Evolutionary conservation across 2,888 invertebrate species (phyloP).

Genomic region (Disparrhopalites patrizii): DNA sequence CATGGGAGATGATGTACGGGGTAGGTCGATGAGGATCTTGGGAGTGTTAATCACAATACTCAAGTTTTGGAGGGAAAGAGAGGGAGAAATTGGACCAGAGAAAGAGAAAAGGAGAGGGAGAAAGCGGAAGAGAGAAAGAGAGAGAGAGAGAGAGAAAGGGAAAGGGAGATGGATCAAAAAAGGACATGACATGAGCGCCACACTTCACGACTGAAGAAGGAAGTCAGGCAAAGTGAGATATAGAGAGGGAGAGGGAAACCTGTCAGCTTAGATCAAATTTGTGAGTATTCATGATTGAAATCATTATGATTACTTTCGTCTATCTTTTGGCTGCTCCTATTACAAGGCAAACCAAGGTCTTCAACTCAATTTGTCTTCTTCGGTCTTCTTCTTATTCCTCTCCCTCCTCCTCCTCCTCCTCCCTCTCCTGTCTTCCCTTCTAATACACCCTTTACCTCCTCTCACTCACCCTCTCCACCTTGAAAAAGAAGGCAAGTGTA

Average conservation of each 20-base stretch:
- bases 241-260: not conserved
- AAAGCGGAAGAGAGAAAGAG: not conserved
- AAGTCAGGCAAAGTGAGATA: not conserved
- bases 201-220: not conserved
- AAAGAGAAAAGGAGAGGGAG: no score
- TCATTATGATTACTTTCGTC: constrained; percentile 4
- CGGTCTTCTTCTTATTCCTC: not conserved
- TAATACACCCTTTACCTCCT: not conserved
- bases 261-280: constrained; percentile 14
- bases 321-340: no score
- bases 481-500: not conserved
- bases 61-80: no score
- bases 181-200: not conserved
- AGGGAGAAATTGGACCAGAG: no score
- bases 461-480: not conserved
- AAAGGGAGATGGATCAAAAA: not conserved
- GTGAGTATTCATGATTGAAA: constrained; percentile 23
- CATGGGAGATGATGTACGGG: no score
- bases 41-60: no score
- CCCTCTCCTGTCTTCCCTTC: not conserved
- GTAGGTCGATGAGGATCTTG: no score
- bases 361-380: not conserved
- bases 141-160: not conserved
- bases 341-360: not conserved
- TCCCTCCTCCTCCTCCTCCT: not conserved